These are phyloP conservation scores for Scolopax mira DNA, from an alignment of 2,113 vertebrate species.

Conservation along the genomic window DNA sequence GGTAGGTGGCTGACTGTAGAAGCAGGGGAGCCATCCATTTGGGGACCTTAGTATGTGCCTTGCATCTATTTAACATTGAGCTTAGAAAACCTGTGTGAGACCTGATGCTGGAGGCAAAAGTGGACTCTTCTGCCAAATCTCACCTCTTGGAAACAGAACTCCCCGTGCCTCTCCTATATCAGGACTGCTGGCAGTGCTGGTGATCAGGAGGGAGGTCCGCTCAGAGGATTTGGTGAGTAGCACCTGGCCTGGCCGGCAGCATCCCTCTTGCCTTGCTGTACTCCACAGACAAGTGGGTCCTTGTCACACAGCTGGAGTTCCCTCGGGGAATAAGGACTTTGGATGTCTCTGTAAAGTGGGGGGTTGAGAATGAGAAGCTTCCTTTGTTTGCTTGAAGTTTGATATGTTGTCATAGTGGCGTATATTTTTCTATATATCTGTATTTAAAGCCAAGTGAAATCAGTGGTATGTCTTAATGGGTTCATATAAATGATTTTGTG, in stretches of 20 bases:
- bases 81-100: too few species aligned
- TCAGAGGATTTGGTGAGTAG: fast-evolving
- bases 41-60: neutral
- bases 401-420: neutral
- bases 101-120: neutral
- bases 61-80: neutral
- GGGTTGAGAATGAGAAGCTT: neutral
- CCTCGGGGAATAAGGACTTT: neutral
- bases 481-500: neutral
- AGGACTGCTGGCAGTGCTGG: neutral
- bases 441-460: neutral
- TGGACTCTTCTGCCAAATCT: neutral
- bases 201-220: neutral
- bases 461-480: neutral
- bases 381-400: neutral
- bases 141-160: neutral
- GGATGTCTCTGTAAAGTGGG: neutral
- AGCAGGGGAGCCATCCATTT: neutral
- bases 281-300: neutral
- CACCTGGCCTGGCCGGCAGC: neutral
- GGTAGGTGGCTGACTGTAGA: neutral
- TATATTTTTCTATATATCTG: neutral
- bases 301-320: neutral
- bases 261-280: neutral
- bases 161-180: fast-evolving